Evolutionary conservation across 2,888 invertebrate species (phyloP).

Genomic region (Rhagium mordax): DNA sequence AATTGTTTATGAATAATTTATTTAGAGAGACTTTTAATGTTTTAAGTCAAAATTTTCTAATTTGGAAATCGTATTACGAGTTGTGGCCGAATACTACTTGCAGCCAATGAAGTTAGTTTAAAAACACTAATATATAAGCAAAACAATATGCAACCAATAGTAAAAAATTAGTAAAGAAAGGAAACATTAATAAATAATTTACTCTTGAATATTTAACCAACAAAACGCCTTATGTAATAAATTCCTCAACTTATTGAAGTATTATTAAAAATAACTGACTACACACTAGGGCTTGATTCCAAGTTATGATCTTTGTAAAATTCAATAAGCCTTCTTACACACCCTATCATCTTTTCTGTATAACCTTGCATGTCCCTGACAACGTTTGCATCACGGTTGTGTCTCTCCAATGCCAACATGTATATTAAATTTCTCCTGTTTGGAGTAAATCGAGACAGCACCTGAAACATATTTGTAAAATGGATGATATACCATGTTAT

Average conservation of each 20-base stretch:
- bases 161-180: neutral
- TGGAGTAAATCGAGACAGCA: slow-evolving; percentile 62
- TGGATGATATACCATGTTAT: no score
- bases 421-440: slow-evolving; percentile 56
- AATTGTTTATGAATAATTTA: no score
- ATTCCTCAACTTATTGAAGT: no score
- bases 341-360: slow-evolving; percentile 73
- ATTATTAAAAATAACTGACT: neutral
- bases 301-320: slow-evolving; percentile 76
- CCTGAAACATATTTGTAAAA: slow-evolving; percentile 47
- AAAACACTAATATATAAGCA: neutral
- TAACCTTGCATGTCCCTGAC: slow-evolving; percentile 68
- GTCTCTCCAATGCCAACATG: slow-evolving; percentile 56
- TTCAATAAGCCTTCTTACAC: slow-evolving; percentile 75
- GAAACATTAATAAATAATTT: neutral
- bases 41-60: no score
- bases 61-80: no score
- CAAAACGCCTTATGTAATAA: no score
- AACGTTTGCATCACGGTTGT: slow-evolving; percentile 64
- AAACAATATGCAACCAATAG: neutral
- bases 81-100: no score
- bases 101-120: neutral
- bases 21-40: no score
- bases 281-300: slow-evolving; percentile 59
- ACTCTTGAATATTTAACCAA: no score